Base-by-base conservation (phyloP, 2,888 invertebrate genomes). In the Ormyrus labotus region DNA sequence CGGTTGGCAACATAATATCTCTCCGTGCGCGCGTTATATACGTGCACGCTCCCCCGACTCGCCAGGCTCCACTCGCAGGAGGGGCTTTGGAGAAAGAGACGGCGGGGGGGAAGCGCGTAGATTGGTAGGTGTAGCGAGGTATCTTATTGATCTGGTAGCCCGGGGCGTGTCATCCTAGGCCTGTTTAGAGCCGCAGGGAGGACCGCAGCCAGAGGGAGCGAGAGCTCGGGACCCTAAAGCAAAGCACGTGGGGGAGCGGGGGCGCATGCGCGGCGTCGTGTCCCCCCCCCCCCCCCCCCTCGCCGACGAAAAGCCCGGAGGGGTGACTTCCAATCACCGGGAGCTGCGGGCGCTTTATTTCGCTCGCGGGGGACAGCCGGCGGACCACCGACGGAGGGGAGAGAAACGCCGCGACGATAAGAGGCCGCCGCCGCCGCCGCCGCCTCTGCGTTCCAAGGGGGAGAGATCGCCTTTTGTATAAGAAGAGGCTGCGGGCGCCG, bases 111-210 rank as follows among this genome's bases (percentile, higher is more conserved):
- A 53, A 45, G 68, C 55, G 77, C 81, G 84, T 83, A 85, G 83
- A 83, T 84, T 84, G 84, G 86, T 85, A 85, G 85, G 86, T 85
- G 86, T 84, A 85, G 85, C 88, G 88, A 89, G 89, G 90, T 90
- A 90, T 90, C 90, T 90, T 91, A 91, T 91, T 90, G 90, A 91
- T 91, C 90, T 90, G 90, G 90, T 90, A 90, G 90, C 90, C 90
- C 84, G 90, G 90, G 90, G 90, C 90, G 90, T 91, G 90, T 91
- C 90, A 88, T 90, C 89, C 90, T 89, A 89, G 89, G 89, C 88
- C 88, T 89, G 69, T 51, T 75, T 81, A 69, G 77, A 78, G 82
- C 90, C 90, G 90, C 90, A 89, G 90, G 90, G 90, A 90, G 90
- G 90, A 90, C 90, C 90, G 88, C 88, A 87, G 89, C 89, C 63